A percentile compares a stretch with the other conserved stretches of the same genome.
These are phyloP conservation scores for Periophthalmus modestus DNA, from an alignment of 2,113 vertebrate species.

Conservation along the genomic window DNA sequence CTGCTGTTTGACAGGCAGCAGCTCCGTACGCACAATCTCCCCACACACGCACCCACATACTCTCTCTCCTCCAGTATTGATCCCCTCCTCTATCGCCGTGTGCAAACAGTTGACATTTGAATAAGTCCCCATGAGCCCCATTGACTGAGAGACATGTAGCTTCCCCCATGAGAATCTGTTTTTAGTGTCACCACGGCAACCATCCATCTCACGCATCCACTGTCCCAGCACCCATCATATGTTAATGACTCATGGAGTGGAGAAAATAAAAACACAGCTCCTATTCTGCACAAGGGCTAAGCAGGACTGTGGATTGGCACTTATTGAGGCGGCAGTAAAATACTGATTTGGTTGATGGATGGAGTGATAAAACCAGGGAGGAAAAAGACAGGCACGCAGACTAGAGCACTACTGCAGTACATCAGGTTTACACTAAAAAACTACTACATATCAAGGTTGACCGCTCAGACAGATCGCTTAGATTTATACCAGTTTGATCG, in stretches of 20 bases:
- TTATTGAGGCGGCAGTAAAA: constrained; percentile 27
- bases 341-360: constrained; percentile 39
- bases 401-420: constrained; percentile 39
- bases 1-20: not conserved
- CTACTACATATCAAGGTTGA: constrained; percentile 6
- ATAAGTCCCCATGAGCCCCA: constrained; percentile 9
- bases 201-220: not conserved
- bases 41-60: not conserved
- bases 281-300: not conserved
- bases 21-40: not conserved
- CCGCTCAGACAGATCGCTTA: not conserved
- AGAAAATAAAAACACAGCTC: not conserved
- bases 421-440: constrained; percentile 20
- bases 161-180: constrained; percentile 9
- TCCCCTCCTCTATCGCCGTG: not conserved
- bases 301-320: not conserved
- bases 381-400: constrained; percentile 1
- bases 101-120: constrained; percentile 31
- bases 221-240: not conserved
- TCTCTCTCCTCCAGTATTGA: not conserved
- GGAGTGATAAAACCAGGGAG: constrained; percentile 30
- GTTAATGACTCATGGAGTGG: constrained; percentile 16
- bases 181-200: not conserved
- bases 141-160: constrained; percentile 9
- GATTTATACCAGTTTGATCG: not conserved